phyloP scores from a whole-genome alignment of 2,113 vertebrate genomes.

The Laticauda laticaudata region DNA sequence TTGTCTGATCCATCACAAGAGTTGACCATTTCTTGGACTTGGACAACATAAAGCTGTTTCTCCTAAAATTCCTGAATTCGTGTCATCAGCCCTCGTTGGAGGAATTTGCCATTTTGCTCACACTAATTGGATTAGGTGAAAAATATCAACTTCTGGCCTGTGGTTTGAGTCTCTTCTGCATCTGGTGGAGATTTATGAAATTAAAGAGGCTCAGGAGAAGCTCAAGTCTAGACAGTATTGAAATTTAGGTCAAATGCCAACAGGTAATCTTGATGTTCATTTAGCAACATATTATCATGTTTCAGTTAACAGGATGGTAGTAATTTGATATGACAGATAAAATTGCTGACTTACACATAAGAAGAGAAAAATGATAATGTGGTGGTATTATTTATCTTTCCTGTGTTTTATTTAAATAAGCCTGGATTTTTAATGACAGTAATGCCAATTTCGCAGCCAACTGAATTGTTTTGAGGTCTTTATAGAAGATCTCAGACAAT shows the following conservation, averaged over 20 bases:
- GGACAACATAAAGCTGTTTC: background rate
- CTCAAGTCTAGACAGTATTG: background rate
- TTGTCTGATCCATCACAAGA: slow-evolving; percentile 13
- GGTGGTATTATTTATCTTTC: background rate
- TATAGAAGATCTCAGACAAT: background rate
- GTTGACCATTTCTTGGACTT: slow-evolving; percentile 7
- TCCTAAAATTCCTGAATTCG: background rate
- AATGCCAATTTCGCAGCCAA: background rate
- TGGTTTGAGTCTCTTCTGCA: background rate
- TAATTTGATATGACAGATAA: background rate
- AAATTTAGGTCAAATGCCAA: background rate
- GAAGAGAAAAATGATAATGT: background rate
- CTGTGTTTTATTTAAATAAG: background rate
- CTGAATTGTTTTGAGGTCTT: background rate
- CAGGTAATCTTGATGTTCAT: background rate
- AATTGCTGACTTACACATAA: background rate
- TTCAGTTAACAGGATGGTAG: background rate
- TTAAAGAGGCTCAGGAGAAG: background rate
- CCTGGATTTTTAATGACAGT: background rate
- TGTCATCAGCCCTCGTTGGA: background rate
- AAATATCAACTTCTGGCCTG: background rate
- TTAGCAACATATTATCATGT: background rate
- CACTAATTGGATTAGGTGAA: background rate
- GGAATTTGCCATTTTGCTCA: background rate
- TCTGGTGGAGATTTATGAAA: background rate